Base-by-base conservation (phyloP, 2,113 vertebrate species). In the Paradoxurus hermaphroditus region DNA sequence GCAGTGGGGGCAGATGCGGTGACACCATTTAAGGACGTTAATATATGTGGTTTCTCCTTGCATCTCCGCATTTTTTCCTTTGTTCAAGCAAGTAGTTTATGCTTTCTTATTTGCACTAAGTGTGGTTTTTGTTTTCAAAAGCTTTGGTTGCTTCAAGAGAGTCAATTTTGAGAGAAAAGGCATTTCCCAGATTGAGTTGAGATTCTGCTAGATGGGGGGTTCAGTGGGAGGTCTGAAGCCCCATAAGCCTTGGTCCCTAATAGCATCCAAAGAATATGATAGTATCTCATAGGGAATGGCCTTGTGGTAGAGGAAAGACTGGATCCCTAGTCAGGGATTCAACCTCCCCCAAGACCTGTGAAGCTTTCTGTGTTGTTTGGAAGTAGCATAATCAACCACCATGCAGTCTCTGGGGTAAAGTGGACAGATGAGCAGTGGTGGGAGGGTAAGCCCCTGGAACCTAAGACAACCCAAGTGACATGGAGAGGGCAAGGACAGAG, bases 51-150 rank as follows among this genome's bases (percentile, higher is more conserved):
- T 36, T 75, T 88, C 67, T 90, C 16, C 34, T 16, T 36, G 31
- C 1, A 77, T n/a, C 36, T 92, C 10, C 41, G 34, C 49, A 31
- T 63, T 65, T 49, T 65, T 63, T 29, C 15, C 36, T 65, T n/a
- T 4, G 56, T 65, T 70, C 39, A 68, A 62, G 23, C 23, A 94
- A 82, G 21, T 62, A 18, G 11, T 15, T 62, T 19, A 67, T 75
- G 23, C 41, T 93, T 93, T 68, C 36, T 88, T 92, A 81, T 72
- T 81, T 87, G n/a, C 34, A 75, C 39, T 86, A 96, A 84, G 25
- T 86, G 31, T 81, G 19, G 6, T 7, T 94, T 96, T 59, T 34
- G 7, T 77, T 88, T 63, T 72, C 53, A 34, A 18, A 75, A 41
- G 11, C 34, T 36, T 84, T 70, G 56, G n/a, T 21, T 4, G 10